Evolutionary conservation across 2,113 vertebrate species (phyloP).

Genomic region (Phylloscopus whistleri): DNA sequence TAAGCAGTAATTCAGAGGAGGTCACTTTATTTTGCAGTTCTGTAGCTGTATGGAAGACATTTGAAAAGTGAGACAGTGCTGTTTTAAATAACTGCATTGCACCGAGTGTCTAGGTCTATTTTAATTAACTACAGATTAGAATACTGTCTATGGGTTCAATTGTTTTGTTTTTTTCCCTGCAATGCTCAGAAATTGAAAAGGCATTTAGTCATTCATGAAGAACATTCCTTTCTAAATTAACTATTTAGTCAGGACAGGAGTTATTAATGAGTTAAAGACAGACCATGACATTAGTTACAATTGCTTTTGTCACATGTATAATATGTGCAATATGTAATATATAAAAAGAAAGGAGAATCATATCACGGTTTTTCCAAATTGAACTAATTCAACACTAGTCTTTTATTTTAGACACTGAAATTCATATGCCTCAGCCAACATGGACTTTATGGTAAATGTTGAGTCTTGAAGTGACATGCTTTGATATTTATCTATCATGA

Average conservation of each 20-base stretch:
- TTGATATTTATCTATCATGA: not conserved
- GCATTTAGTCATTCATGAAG: not conserved
- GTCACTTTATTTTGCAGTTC: not conserved
- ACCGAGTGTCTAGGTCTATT: not conserved
- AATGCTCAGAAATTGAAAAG: not conserved
- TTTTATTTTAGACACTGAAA: not conserved
- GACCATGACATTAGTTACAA: not conserved
- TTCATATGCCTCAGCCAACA: not conserved
- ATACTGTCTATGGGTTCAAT: not conserved
- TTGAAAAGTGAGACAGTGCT: not conserved
- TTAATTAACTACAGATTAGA: not conserved
- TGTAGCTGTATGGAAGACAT: not conserved
- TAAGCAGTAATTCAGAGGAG: not conserved
- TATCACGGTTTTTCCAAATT: fast-evolving
- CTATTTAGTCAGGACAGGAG: not conserved
- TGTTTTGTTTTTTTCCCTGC: fast-evolving
- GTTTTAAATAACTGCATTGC: not conserved
- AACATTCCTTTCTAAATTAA: not conserved
- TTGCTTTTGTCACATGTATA: not conserved
- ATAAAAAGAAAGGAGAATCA: not conserved
- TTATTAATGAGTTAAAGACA: not conserved
- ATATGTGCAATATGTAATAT: not conserved
- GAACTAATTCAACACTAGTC: not conserved
- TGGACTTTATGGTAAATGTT: not conserved
- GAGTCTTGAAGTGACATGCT: not conserved